phyloP scores from a whole-genome alignment of 2,797 vertebrate genomes.

The Cephalopachus bancanus region DNA sequence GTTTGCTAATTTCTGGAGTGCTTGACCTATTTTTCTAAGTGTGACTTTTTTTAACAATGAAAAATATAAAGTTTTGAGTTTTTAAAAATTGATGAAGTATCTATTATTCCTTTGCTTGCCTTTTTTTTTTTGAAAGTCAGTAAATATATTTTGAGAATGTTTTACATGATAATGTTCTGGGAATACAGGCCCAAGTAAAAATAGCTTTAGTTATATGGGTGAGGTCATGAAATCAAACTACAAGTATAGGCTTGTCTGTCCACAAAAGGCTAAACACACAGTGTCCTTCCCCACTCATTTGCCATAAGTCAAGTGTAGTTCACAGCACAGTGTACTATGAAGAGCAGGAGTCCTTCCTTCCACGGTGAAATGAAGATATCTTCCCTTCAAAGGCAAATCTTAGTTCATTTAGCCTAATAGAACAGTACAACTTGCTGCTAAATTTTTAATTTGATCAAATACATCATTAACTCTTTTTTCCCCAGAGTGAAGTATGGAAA shows the following conservation, averaged over 20 bases:
- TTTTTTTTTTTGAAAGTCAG: slow-evolving; percentile 67
- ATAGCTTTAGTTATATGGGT: slow-evolving; percentile 82
- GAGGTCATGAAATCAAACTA: slow-evolving; percentile 66
- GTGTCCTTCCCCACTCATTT: background rate
- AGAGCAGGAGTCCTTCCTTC: background rate
- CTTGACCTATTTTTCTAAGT: slow-evolving; percentile 40
- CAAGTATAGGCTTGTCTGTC: slow-evolving; percentile 67
- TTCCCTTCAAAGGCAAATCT: slow-evolving; percentile 18
- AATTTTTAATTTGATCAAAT: slow-evolving; percentile 17
- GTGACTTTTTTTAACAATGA: slow-evolving; percentile 27
- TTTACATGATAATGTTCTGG: slow-evolving; percentile 85
- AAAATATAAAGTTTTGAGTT: slow-evolving; percentile 33
- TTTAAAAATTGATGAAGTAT: background rate
- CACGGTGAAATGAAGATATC: background rate
- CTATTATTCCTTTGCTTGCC: slow-evolving; percentile 11
- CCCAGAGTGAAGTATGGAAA: background rate
- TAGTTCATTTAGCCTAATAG: background rate
- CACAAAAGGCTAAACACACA: slow-evolving; percentile 60
- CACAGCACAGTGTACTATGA: background rate
- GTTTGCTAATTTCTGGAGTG: background rate
- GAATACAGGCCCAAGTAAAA: slow-evolving; percentile 87
- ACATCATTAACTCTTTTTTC: background rate
- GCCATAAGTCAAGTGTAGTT: slow-evolving; percentile 64
- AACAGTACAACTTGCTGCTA: background rate
- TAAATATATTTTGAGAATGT: slow-evolving; percentile 73